Evolutionary conservation across 92 coral and sea anemone species (phyloP), one percentile per base, ranked within the genome.

Genomic region (Zoanthus sansibaricus): DNA sequence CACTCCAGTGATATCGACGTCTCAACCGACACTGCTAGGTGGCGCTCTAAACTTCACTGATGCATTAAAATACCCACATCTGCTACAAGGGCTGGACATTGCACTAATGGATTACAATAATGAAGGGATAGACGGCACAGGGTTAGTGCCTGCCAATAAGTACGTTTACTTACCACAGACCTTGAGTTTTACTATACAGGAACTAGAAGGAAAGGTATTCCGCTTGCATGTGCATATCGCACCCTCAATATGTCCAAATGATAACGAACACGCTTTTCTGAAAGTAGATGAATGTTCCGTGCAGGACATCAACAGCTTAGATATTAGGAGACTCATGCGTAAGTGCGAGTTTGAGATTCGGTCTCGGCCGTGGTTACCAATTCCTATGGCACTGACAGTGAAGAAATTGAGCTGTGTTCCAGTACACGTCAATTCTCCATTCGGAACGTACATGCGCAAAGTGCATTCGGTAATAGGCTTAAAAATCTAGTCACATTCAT

Each of bases 201-300:
- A 61, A 0, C 75, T 80, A 1, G 46, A 80, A 25, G 85, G 85
- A 21, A 80, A 21, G 45, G 75, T 80, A 6, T 80, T 62, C 44
- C 85, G 75, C 15, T 62, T 42, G 15, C 74, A 46, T 17, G 85
- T 80, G 59, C 85, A 80, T 59, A 80, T 80, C 6, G 85, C 85
- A n/a, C 85, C 85, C 64, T 80, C 85, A 1, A 80, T 80, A 12
- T 80, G 85, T 47, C 85, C 85, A 46, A 80, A 80, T n/a, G 85
- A 80, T 16, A 46, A 80, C 3, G 85, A 80, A 33, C 85, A 80
- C 8, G 75, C 75, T 46, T 80, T 66, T 13, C 45, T 80, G 14
- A 71, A 75, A 12, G 16, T 80, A 10, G 75, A 80, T n/a, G 85
- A 80, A 70, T 80, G 85, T 12, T 80, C 85, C 1, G 59, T 80